phyloP scores from a whole-genome alignment of 2,888 invertebrate species.

The Andrena praecox region DNA sequence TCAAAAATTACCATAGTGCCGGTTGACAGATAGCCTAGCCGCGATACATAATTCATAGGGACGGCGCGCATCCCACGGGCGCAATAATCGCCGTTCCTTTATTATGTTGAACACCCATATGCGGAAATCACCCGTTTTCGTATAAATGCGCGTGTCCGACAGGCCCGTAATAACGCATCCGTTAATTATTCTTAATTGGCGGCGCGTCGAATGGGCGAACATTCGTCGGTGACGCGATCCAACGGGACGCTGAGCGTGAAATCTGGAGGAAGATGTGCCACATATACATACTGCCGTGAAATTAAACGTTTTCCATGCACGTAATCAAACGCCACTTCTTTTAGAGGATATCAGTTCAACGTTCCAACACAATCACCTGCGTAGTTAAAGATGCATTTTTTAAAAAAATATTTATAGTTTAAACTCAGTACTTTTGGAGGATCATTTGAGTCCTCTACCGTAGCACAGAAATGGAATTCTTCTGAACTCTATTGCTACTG shows the following conservation, averaged over 20 bases:
- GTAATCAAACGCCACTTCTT: too few species aligned
- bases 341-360: too few species aligned
- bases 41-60: slow-evolving; percentile 67
- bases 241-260: slow-evolving; percentile 27
- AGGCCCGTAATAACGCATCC: slow-evolving; percentile 25
- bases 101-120: slow-evolving; percentile 69
- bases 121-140: slow-evolving; percentile 40
- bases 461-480: too few species aligned
- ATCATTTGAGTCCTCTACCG: too few species aligned
- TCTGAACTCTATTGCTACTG: too few species aligned
- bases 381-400: too few species aligned
- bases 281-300: too few species aligned
- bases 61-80: slow-evolving; percentile 41
- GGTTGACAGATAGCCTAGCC: slow-evolving; percentile 64
- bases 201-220: background rate
- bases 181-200: slow-evolving; percentile 46
- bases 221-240: slow-evolving; percentile 29
- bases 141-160: slow-evolving; percentile 21
- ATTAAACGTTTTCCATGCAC: too few species aligned
- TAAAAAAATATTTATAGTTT: too few species aligned
- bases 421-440: too few species aligned
- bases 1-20: slow-evolving; percentile 68
- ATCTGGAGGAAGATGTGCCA: slow-evolving; percentile 7
- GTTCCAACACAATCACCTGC: too few species aligned
- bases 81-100: slow-evolving; percentile 41